Evolutionary conservation across 2,113 vertebrate genomes (phyloP).

Genomic region (Mesembrinibis cayennensis): DNA sequence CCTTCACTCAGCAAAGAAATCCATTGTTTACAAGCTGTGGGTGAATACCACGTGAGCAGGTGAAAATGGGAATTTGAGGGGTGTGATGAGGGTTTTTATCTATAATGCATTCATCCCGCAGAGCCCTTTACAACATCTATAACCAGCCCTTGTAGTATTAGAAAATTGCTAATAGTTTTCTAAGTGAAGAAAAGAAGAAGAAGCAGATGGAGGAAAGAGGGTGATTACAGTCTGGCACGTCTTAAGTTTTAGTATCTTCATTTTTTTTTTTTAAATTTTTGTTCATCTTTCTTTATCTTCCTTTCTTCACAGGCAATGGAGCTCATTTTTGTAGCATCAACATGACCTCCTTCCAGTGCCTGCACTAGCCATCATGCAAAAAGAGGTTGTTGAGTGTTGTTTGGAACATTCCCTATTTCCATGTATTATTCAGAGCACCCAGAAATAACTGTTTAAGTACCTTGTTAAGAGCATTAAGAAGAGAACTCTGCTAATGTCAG

Average conservation of each 20-base stretch:
- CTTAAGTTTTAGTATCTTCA: not conserved
- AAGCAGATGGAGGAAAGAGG: not conserved
- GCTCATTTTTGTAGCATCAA: not conserved
- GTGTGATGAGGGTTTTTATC: constrained; percentile 1
- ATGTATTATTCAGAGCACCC: not conserved
- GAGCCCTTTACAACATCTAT: not conserved
- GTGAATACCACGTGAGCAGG: not conserved
- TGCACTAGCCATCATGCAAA: not conserved
- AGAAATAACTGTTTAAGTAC: not conserved
- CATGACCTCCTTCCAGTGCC: not conserved
- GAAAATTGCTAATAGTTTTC: constrained; percentile 24
- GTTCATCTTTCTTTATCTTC: not conserved
- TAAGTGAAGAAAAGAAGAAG: not conserved
- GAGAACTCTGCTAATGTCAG: not conserved
- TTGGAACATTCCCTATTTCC: not conserved
- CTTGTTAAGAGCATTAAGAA: not conserved
- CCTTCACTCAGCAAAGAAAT: not conserved
- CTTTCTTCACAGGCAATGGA: not conserved
- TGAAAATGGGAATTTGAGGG: constrained; percentile 29
- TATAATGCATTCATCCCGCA: not conserved
- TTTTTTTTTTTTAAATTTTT: not conserved
- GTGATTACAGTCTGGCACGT: not conserved
- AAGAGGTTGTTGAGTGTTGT: not conserved
- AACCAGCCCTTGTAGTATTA: not conserved
- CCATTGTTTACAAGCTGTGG: not conserved